These are phyloP conservation scores for Eutrigla gurnardus DNA, from an alignment of 2,797 vertebrate genomes.

Conservation along the genomic window DNA sequence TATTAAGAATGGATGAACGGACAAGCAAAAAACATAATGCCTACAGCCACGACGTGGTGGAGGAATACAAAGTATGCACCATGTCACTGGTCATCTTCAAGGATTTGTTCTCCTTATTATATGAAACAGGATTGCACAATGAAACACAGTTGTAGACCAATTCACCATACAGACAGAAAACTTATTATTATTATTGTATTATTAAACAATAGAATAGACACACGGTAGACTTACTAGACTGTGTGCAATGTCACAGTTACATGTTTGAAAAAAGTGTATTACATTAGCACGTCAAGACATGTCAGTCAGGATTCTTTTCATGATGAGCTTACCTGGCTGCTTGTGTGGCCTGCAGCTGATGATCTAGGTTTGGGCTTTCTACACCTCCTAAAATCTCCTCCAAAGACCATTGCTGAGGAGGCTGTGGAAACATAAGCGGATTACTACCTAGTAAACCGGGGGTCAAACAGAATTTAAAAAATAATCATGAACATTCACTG, in stretches of 20 bases:
- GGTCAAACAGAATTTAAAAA: conserved; percentile 16
- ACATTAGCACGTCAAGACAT: not conserved
- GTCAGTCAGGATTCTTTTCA: not conserved
- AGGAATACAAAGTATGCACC: not conserved
- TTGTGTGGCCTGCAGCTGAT: conserved; percentile 92
- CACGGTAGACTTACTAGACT: not conserved
- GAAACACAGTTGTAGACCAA: not conserved
- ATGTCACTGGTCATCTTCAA: not conserved
- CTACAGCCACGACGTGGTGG: too few relatives aligned
- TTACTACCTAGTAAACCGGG: conserved; percentile 4
- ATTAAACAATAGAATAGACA: not conserved
- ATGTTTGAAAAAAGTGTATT: not conserved
- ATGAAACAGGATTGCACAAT: conserved; percentile 1
- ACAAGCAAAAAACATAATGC: too few relatives aligned
- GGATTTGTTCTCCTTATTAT: not conserved
- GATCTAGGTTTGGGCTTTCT: conserved; percentile 82
- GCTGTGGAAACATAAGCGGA: conserved; percentile 62
- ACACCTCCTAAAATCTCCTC: conserved; percentile 91
- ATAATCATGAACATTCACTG: conserved; percentile 11
- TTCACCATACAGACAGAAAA: not conserved
- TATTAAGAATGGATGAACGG: too few relatives aligned
- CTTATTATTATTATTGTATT: not conserved
- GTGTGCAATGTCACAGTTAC: not conserved
- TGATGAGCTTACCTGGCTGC: conserved; percentile 87
- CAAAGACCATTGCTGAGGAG: conserved; percentile 88